A percentile compares a stretch with the other conserved stretches of the same genome.
Evolutionary conservation across 2,797 vertebrate species (phyloP).

Genomic region (Sebastiscus albofasciatus): DNA sequence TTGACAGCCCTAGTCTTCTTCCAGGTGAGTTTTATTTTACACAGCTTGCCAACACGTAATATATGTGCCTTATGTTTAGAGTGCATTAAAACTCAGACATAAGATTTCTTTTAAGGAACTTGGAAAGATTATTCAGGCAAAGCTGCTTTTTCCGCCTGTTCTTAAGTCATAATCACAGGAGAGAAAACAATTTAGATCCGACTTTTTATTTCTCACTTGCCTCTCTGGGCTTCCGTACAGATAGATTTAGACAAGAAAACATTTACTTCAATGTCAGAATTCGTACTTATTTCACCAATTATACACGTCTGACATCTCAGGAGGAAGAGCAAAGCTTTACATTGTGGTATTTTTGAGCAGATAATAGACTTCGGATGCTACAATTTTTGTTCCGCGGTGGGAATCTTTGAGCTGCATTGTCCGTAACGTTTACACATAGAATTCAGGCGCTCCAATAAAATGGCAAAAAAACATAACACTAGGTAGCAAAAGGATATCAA

Average conservation of each 20-base stretch:
- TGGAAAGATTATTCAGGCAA: rapidly evolving
- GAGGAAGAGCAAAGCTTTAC: conserved; percentile 21
- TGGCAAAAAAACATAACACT: not conserved
- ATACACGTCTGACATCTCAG: conserved; percentile 33
- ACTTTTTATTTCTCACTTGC: not conserved
- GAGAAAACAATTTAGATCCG: not conserved
- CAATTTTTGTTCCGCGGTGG: not conserved
- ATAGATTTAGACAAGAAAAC: not conserved
- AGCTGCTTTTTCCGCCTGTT: too few relatives aligned
- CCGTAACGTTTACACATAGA: not conserved
- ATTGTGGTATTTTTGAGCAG: not conserved
- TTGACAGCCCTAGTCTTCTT: not conserved
- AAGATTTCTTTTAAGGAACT: too few relatives aligned
- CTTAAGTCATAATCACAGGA: too few relatives aligned
- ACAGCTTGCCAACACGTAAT: not conserved
- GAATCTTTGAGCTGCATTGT: not conserved
- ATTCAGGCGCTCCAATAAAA: not conserved
- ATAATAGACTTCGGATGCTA: not conserved
- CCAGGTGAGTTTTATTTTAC: not conserved
- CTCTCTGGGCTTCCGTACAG: not conserved
- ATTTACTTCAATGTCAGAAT: not conserved
- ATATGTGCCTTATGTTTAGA: not conserved
- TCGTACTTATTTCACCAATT: not conserved
- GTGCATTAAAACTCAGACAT: too few relatives aligned
- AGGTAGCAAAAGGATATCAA: not conserved